Conservation (phyloP, 2,113 vertebrate species). For the Onychorhynchus coronatus region DNA sequence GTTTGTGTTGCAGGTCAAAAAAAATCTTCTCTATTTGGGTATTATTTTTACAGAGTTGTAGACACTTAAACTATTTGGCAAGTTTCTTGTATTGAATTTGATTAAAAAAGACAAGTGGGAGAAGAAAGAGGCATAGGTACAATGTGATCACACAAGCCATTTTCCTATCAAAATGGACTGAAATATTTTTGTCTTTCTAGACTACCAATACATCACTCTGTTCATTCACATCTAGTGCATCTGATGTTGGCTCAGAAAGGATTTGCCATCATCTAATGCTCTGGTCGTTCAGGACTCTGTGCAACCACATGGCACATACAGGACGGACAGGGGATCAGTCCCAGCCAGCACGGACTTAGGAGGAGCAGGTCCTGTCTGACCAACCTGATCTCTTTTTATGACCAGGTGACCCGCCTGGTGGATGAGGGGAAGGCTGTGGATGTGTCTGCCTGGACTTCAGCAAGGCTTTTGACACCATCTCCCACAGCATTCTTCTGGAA, state of each 20-base stretch:
- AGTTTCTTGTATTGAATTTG: background rate
- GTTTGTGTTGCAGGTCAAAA: background rate
- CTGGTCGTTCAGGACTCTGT: background rate
- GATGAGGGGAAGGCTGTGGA: background rate
- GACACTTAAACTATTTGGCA: background rate
- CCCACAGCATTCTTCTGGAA: background rate
- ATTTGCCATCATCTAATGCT: background rate
- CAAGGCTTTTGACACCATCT: background rate
- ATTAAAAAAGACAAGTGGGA: background rate
- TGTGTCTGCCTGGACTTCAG: background rate
- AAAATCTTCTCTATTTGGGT: background rate
- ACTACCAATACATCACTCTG: background rate
- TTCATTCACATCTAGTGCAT: background rate
- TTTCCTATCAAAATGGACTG: background rate
- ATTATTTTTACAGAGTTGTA: background rate
- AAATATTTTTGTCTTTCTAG: background rate
- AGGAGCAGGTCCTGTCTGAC: background rate
- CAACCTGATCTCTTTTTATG: background rate
- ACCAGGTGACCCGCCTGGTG: background rate
- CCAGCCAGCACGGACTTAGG: background rate
- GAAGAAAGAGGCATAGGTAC: background rate
- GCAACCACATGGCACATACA: background rate
- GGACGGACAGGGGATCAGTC: background rate
- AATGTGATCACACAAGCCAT: background rate
- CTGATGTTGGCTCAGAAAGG: background rate